A percentile compares a stretch with the other conserved stretches of the same genome.
Evolutionary conservation across 2,113 vertebrate genomes (phyloP).

Genomic region (Neolamprologus longior): DNA sequence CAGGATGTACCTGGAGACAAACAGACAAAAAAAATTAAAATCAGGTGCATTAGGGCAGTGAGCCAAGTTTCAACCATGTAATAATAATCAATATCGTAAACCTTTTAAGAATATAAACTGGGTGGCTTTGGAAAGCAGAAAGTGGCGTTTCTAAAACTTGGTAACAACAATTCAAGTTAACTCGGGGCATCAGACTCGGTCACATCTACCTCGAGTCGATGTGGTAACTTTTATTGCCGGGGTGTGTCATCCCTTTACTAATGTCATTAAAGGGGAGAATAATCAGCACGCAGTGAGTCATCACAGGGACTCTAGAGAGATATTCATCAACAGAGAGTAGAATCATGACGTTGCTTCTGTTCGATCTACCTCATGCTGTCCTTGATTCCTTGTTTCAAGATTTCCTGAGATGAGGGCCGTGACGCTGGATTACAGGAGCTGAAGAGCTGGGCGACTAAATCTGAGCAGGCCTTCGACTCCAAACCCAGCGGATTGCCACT

Average conservation of each 20-base stretch:
- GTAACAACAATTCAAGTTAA: background rate
- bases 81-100: background rate
- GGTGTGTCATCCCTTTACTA: background rate
- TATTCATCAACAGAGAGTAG: background rate
- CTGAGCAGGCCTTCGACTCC: constrained; percentile 73
- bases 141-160: background rate
- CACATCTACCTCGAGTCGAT: background rate
- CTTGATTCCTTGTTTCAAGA: constrained; percentile 83
- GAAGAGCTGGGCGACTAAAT: constrained; percentile 83
- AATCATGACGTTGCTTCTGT: background rate
- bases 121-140: background rate
- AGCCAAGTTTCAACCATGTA: background rate
- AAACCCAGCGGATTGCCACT: constrained; percentile 78
- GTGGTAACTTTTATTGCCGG: background rate
- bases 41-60: background rate
- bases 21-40: background rate
- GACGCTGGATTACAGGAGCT: constrained; percentile 63
- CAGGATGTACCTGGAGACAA: constrained; percentile 83
- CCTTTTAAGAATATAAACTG: background rate
- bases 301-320: background rate
- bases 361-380: constrained; percentile 89
- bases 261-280: background rate
- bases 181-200: background rate
- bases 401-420: constrained; percentile 67
- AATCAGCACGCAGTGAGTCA: background rate